Conservation (phyloP, 2,888 invertebrate species). For the Epistrophe grossulariae region DNA sequence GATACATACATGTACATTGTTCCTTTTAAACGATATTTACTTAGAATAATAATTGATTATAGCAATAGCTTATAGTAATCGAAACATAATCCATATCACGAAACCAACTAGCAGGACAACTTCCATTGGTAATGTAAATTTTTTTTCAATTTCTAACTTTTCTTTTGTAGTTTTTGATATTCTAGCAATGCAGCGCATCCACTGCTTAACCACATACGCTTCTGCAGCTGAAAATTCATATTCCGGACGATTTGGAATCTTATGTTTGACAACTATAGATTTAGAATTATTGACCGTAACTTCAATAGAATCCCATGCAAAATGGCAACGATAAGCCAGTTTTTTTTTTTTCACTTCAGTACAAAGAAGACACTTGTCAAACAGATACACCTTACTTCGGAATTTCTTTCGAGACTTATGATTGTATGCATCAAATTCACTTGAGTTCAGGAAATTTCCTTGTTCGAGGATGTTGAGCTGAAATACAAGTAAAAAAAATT, state of each 20-base stretch:
- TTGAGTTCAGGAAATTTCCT: conserved; percentile 81
- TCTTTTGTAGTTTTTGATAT: conserved; percentile 79
- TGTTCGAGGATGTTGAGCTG: conserved; percentile 81
- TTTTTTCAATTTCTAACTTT: conserved; percentile 78
- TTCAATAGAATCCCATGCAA: conserved; percentile 81
- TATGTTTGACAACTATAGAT: conserved; percentile 78
- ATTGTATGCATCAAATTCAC: conserved; percentile 82
- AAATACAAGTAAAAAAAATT: neutral
- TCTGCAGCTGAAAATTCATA: conserved; percentile 80
- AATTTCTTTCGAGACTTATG: conserved; percentile 81
- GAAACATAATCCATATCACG: conserved; percentile 81
- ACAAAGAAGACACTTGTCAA: conserved; percentile 82
- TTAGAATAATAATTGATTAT: neutral
- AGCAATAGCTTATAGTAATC: conserved; percentile 78
- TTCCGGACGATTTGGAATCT: conserved; percentile 79
- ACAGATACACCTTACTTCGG: conserved; percentile 82
- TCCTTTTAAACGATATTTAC: neutral
- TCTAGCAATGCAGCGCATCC: conserved; percentile 80
- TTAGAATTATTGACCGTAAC: conserved; percentile 79
- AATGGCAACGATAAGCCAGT: conserved; percentile 81
- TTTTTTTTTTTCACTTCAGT: conserved; percentile 82
- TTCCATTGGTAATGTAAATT: conserved; percentile 81
- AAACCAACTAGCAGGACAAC: conserved; percentile 79
- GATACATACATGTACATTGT: neutral
- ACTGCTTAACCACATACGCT: conserved; percentile 80